These are phyloP conservation scores for Cerastis leucographa DNA, from an alignment of 2,888 invertebrate species.

Conservation along the genomic window DNA sequence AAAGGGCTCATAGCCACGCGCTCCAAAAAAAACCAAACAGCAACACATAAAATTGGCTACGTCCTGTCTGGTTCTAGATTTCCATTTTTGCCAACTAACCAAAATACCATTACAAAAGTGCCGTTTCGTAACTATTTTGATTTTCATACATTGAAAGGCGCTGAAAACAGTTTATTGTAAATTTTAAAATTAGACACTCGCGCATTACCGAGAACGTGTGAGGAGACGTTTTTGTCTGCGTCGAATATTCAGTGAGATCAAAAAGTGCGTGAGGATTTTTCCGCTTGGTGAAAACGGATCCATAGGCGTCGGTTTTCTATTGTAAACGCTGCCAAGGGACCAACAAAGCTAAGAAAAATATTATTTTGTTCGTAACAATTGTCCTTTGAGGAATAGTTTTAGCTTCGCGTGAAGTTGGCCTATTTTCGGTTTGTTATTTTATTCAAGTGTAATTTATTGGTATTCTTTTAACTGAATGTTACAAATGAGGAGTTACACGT, in stretches of 20 bases:
- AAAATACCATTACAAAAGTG: no score
- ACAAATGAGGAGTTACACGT: neutral
- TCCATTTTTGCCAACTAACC: no score
- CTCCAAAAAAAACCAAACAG: no score
- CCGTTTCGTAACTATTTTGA: no score
- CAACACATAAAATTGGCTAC: no score
- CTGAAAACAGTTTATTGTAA: no score
- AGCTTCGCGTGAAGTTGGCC: slow-evolving; percentile 19
- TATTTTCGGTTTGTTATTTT: slow-evolving; percentile 22
- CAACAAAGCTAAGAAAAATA: slow-evolving; percentile 38
- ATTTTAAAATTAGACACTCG: no score
- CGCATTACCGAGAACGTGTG: neutral
- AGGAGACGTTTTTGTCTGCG: neutral
- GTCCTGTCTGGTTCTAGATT: no score
- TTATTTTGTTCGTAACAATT: slow-evolving; percentile 42
- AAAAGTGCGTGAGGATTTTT: neutral
- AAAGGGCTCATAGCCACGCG: no score
- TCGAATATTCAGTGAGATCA: neutral
- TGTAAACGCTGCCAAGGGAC: slow-evolving; percentile 65
- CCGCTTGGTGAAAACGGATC: slow-evolving; percentile 5
- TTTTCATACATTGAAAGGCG: no score
- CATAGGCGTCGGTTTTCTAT: slow-evolving; percentile 59
- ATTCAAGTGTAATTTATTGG: slow-evolving; percentile 35
- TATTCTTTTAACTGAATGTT: slow-evolving; percentile 14
- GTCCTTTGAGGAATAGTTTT: slow-evolving; percentile 49